Evolutionary conservation across 2,113 vertebrate genomes (phyloP).

Genomic region (Chaetops frenatus): DNA sequence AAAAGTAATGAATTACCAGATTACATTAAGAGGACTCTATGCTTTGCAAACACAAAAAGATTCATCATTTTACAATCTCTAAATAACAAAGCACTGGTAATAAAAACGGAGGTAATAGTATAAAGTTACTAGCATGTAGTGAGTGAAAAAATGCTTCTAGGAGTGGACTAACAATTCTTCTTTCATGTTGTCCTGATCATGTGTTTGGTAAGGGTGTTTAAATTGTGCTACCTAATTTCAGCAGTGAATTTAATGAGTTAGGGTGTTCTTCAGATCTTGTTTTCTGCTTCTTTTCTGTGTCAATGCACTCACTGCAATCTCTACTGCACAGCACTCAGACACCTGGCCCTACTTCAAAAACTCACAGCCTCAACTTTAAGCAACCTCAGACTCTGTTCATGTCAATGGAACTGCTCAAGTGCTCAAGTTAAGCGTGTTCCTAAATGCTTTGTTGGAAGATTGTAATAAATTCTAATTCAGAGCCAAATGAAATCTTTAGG

Average conservation of each 20-base stretch:
- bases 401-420: constrained; percentile 2
- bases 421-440: constrained; percentile 34
- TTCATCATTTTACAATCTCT: background rate
- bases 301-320: background rate
- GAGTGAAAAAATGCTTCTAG: background rate
- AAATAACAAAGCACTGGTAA: background rate
- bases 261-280: background rate
- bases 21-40: background rate
- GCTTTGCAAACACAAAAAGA: background rate
- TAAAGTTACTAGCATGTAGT: background rate
- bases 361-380: background rate
- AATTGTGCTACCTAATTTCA: background rate
- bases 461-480: constrained; percentile 49
- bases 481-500: constrained; percentile 2
- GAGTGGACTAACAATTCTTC: background rate
- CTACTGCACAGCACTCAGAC: background rate
- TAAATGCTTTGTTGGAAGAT: constrained; percentile 18
- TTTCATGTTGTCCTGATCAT: background rate
- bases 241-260: background rate
- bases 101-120: background rate
- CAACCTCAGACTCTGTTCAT: constrained; percentile 6
- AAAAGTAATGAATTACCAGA: constrained; percentile 1
- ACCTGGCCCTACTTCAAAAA: constrained; percentile 20
- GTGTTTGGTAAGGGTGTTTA: background rate
- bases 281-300: background rate